These are phyloP conservation scores for Henricia sp. DNA, from an alignment of 53 echinoderm and acorn worm genomes.

Conservation along the genomic window DNA sequence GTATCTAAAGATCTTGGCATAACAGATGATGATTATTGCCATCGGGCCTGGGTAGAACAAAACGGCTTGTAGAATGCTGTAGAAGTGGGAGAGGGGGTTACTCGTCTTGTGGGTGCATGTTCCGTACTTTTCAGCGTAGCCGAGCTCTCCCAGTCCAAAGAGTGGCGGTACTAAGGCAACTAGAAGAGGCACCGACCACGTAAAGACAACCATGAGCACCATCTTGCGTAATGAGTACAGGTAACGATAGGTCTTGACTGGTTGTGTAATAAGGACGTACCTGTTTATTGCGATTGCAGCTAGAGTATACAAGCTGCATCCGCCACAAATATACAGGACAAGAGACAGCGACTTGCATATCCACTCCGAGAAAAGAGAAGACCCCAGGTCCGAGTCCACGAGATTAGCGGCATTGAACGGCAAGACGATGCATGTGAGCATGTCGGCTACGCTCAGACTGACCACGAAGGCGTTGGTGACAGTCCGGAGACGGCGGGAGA, in stretches of 20 bases:
- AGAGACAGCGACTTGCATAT: conserved; percentile 74
- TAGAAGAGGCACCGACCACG: conserved; percentile 73
- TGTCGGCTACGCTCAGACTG: conserved; percentile 78
- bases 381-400: conserved; percentile 50
- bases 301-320: conserved; percentile 85
- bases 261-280: conserved; percentile 76
- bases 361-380: conserved; percentile 69
- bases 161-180: conserved; percentile 64
- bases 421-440: conserved; percentile 70
- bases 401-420: conserved; percentile 74
- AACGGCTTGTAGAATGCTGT: conserved; percentile 63
- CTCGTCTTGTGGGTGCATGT: conserved; percentile 58
- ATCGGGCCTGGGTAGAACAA: conserved; percentile 58
- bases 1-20: conserved; percentile 63
- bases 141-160: conserved; percentile 64
- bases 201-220: conserved; percentile 64
- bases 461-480: conserved; percentile 89
- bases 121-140: conserved; percentile 68
- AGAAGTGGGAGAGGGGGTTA: conserved; percentile 52
- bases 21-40: conserved; percentile 63
- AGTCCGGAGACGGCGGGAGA: conserved; percentile 77
- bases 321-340: conserved; percentile 74
- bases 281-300: conserved; percentile 85
- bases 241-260: conserved; percentile 37
- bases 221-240: conserved; percentile 64